Conservation (phyloP, 2,113 vertebrate genomes). For the Hippocampus barbouri region DNA sequence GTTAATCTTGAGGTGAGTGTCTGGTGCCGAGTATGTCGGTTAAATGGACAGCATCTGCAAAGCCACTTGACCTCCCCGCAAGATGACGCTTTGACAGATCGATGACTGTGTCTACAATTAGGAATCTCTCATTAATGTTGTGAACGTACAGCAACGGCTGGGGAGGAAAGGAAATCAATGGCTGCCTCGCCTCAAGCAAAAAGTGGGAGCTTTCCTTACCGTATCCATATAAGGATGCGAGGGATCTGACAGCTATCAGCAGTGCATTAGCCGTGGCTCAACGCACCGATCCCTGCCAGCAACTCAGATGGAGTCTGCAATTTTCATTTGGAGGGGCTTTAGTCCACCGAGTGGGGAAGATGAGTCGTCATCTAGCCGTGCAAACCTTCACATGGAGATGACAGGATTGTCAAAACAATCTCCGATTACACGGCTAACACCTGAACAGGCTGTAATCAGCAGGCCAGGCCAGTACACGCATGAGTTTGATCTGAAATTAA, state of each 20-base stretch:
- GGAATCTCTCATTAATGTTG: slow-evolving; percentile 57
- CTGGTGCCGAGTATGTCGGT: slow-evolving; percentile 13
- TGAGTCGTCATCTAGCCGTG: not conserved
- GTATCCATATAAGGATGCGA: slow-evolving; percentile 25
- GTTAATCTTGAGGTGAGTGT: slow-evolving; percentile 7
- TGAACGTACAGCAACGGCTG: slow-evolving; percentile 26
- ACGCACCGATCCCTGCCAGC: slow-evolving; percentile 6
- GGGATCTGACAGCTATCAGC: slow-evolving; percentile 25
- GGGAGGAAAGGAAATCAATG: slow-evolving; percentile 54
- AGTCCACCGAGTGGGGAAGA: not conserved
- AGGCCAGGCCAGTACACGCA: not conserved
- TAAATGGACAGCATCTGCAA: slow-evolving; percentile 45
- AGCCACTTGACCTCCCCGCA: slow-evolving; percentile 25
- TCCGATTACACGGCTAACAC: not conserved
- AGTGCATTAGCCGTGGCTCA: slow-evolving; percentile 10
- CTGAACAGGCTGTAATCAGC: not conserved
- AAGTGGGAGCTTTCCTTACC: slow-evolving; percentile 35
- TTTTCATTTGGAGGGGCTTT: slow-evolving; percentile 24
- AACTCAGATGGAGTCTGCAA: slow-evolving; percentile 17
- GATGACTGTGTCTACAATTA: slow-evolving; percentile 39
- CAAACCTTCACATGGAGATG: not conserved
- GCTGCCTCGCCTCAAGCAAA: slow-evolving; percentile 34
- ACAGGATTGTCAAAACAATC: not conserved
- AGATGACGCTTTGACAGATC: slow-evolving; percentile 39
- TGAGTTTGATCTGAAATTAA: not conserved